Evolutionary conservation across 2,113 vertebrate genomes (phyloP), one percentile per base, ranked within the genome.

Genomic region (Sander vitreus): DNA sequence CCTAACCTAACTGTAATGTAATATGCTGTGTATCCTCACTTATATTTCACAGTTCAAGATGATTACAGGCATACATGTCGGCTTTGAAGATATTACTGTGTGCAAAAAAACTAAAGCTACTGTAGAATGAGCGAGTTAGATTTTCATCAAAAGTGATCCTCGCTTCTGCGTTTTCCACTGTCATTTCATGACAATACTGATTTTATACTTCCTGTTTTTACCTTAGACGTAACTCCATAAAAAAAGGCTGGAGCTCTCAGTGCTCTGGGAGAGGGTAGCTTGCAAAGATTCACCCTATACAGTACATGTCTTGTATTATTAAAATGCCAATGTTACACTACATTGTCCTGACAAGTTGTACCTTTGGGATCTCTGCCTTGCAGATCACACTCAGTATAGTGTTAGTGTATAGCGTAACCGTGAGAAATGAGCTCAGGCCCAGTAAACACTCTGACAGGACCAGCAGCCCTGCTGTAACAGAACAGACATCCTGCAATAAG

Each of bases 1-100:
- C 96, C 96, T 59, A 96, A 96, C 81, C 63, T 95, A 48, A 85
- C 91, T 47, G 57, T 85, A 15, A 16, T 88, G 2, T 95, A 69
- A 92, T 65, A 1, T 36, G 33, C 36, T 69, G 18, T 4, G 15
- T 15, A 30, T 30, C 30, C 64, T 68, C 43, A 72, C 1, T 47
- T 33, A 6, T 48, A 45, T 76, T 57, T 70, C 63, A 54, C 27
- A 23, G 54, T 45, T 73, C 23, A 55, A 47, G 14, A 66, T 13
- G 14, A 76, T 59, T 58, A 12, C 45, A 23, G 39, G 30, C 27
- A 21, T 39, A 14, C 11, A 54, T 69, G 33, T 63, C 36, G 27
- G 50, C 53, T 78, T 81, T 55, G 3, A 3, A 45, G 59, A 81
- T 58, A 58, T 47, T 27, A 18, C 48, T 43, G 4, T 48, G 14